These are phyloP conservation scores for Euwallacea similis DNA, from an alignment of 1,140 invertebrate species.

Conservation along the genomic window DNA sequence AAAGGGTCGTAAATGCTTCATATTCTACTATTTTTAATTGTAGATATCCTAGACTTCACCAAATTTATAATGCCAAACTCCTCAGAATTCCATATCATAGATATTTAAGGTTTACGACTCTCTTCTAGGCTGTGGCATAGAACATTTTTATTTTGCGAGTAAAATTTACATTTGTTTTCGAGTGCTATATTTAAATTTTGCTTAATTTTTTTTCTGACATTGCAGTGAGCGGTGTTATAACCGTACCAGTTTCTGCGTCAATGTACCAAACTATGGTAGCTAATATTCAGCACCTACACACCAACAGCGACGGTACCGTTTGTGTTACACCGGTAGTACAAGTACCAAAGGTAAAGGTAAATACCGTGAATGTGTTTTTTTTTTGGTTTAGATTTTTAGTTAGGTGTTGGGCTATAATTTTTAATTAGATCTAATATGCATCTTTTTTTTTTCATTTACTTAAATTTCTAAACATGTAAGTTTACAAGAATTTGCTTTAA, in stretches of 20 bases:
- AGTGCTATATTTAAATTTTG: too few relatives aligned
- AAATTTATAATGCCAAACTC: too few relatives aligned
- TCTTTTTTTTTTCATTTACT: neutral
- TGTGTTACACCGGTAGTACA: slow-evolving; percentile 81
- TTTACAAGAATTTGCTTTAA: neutral
- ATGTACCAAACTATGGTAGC: slow-evolving; percentile 97
- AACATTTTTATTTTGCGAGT: too few relatives aligned
- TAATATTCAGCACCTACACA: slow-evolving; percentile 80
- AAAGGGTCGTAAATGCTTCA: too few relatives aligned
- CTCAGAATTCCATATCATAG: too few relatives aligned
- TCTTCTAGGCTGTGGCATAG: too few relatives aligned
- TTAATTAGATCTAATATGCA: slow-evolving; percentile 5
- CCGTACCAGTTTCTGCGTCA: slow-evolving; percentile 89
- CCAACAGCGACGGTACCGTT: slow-evolving; percentile 74
- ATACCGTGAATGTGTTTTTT: slow-evolving; percentile 23
- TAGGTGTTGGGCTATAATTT: slow-evolving; percentile 2
- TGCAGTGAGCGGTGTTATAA: slow-evolving; percentile 91
- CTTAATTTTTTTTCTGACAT: slow-evolving; percentile 46
- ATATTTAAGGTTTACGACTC: too few relatives aligned
- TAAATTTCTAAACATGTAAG: neutral
- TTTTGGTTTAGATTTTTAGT: slow-evolving; percentile 14
- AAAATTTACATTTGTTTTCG: too few relatives aligned
- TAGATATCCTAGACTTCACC: too few relatives aligned
- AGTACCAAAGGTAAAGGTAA: slow-evolving; percentile 64
- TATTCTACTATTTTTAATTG: too few relatives aligned